Base-by-base conservation (phyloP, 2,888 invertebrate genomes). In the Cynaeus angustus region DNA sequence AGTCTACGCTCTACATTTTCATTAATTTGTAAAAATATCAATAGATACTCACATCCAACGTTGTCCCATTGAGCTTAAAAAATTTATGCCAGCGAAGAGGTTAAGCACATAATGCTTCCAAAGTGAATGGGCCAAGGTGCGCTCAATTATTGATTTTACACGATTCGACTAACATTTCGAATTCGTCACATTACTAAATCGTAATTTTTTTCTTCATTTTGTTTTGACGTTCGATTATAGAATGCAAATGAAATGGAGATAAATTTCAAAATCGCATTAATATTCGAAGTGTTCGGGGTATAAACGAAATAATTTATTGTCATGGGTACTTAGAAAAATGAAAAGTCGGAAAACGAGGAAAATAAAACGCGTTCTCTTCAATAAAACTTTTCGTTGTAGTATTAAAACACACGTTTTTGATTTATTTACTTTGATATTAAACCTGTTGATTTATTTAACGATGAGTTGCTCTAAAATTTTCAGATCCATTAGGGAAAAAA, bases 71-170 rank as follows among this genome's bases (percentile, higher is more conserved):
- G 9, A n/a, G 37, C 7, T 37, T 37, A 37, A 37, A 37, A 37
- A n/a, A n/a, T 37, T 37, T 37, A 37, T 37, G 7, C 9, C n/a
- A 7, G 7, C n/a, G 37, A 8, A 37, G 37, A 37, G 37, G 37
- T 8, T 37, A n/a, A n/a, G 4, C 21, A 8, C 37, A 37, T 37
- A 37, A n/a, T 37, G 37, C 8, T 48, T 1, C 10, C 21, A 9
- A 16, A 14, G 10, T 52, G 30, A 52, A 52, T 52, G 52, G 30
- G 28, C 52, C 52, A 52, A 52, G 28, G 53, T 53, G 33, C 33
- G 53, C 30, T 37, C 28, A 13, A 7, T 33, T 55, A 55, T 55
- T 55, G 55, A 55, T 55, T 33, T 38, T n/a, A 46, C 26, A 21
- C 4, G 14, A 16, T 45, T 16, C n/a, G n/a, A n/a, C n/a, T n/a